A percentile compares a stretch with the other conserved stretches of the same genome.
These are phyloP conservation scores for Dreissena rostriformis DNA, from an alignment of 1,140 invertebrate genomes.

Conservation along the genomic window DNA sequence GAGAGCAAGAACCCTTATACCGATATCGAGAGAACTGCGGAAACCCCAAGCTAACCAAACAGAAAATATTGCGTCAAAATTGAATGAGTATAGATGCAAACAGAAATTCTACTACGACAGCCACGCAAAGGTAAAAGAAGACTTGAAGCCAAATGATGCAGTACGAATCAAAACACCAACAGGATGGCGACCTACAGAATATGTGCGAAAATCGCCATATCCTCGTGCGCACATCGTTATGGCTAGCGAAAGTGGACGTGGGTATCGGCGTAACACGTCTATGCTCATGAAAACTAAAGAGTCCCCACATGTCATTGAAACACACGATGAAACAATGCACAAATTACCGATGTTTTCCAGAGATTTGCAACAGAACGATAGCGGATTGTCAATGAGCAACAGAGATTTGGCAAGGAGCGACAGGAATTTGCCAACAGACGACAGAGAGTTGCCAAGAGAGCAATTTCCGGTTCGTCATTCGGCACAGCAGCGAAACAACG, in stretches of 20 bases:
- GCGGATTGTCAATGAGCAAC: no score
- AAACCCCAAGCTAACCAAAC: no score
- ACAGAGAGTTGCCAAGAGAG: no score
- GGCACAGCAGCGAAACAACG: no score
- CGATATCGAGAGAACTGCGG: no score
- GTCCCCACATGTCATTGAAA: neutral
- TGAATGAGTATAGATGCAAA: neutral
- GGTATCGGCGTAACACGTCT: neutral
- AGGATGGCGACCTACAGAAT: conserved; percentile 12
- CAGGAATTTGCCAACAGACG: no score
- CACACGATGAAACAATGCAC: neutral
- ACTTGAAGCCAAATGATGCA: conserved; percentile 4
- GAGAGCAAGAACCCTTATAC: no score
- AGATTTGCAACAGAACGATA: no score
- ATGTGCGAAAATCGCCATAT: neutral
- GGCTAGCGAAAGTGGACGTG: neutral
- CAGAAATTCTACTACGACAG: conserved; percentile 17
- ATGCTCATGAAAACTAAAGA: conserved; percentile 5
- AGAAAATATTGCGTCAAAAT: no score
- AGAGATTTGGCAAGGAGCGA: no score
- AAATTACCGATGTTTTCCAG: no score
- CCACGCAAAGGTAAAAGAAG: conserved; percentile 4
- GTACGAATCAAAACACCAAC: conserved; percentile 12
- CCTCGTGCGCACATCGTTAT: neutral
- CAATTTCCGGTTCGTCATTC: no score